Percentiles rank a stretch among this genome's conserved stretches.
Evolutionary conservation across 2,888 invertebrate species (phyloP).

Genomic region (Ctena decussata): DNA sequence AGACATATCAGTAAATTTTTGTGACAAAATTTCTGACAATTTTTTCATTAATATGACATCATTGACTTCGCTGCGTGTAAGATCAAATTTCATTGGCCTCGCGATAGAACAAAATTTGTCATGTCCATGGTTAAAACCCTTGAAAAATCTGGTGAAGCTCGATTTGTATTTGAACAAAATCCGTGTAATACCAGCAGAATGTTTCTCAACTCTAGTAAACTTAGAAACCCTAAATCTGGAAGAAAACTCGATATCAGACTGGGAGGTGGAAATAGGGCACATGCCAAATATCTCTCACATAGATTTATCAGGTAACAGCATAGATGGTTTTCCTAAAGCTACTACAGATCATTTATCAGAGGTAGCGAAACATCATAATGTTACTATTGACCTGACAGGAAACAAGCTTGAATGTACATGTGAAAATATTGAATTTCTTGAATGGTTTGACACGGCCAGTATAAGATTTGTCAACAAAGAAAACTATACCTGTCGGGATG

Average conservation of each 20-base stretch:
- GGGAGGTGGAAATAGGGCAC: neutral
- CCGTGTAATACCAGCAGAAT: neutral
- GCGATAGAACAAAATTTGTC: neutral
- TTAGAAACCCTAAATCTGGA: constrained; percentile 34
- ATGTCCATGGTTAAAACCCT: constrained; percentile 15
- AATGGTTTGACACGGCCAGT: constrained; percentile 25
- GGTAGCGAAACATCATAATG: neutral
- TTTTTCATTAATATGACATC: constrained; percentile 9
- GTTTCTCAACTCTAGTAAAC: neutral
- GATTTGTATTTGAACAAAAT: neutral
- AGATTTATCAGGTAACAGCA: constrained; percentile 24
- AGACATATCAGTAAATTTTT: constrained; percentile 42
- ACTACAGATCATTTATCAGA: constrained; percentile 5
- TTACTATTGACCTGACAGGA: constrained; percentile 21
- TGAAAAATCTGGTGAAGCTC: neutral
- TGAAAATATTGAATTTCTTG: constrained; percentile 25
- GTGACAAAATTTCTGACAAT: neutral
- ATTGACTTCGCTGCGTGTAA: constrained; percentile 26
- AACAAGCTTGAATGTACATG: constrained; percentile 35
- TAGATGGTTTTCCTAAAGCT: constrained; percentile 10
- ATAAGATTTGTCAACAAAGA: constrained; percentile 5
- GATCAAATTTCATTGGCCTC: constrained; percentile 36
- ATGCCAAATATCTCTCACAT: constrained; percentile 27
- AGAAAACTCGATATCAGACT: constrained; percentile 23
- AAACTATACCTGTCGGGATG: constrained; percentile 15